These are phyloP conservation scores for Drosophila nr. perissopoda DNA, from an alignment of 2,888 invertebrate genomes.

Conservation along the genomic window DNA sequence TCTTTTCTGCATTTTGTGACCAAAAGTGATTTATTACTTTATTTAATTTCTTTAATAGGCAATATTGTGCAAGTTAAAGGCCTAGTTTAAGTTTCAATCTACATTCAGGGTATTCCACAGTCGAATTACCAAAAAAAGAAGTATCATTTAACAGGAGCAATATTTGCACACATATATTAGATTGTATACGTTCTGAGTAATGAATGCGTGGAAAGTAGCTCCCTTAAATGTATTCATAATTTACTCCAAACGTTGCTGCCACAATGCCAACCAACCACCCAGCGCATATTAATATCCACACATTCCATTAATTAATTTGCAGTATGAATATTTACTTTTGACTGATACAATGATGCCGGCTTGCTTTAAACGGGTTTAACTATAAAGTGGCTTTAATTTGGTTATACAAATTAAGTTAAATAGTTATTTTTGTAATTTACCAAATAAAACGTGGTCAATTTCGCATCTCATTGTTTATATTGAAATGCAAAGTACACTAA, in stretches of 20 bases:
- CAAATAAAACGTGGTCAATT: background rate
- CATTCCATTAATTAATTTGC: slow-evolving; percentile 12
- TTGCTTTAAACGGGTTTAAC: background rate
- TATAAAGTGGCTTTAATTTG: background rate
- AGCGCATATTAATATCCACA: slow-evolving; percentile 1
- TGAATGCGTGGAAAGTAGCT: slow-evolving; percentile 34
- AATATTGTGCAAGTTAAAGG: background rate
- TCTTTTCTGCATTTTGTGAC: background rate
- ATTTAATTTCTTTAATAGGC: background rate
- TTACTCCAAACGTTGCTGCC: slow-evolving; percentile 14
- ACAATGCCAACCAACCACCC: slow-evolving; percentile 1
- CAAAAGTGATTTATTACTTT: background rate
- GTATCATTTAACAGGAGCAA: background rate
- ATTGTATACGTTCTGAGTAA: slow-evolving; percentile 19
- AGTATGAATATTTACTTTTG: slow-evolving; percentile 1
- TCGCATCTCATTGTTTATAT: background rate
- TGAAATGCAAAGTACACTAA: background rate
- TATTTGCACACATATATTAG: slow-evolving; percentile 29
- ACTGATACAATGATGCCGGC: background rate
- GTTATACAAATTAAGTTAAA: background rate
- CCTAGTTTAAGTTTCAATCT: background rate
- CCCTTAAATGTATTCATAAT: slow-evolving; percentile 43
- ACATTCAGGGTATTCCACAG: slow-evolving; percentile 1
- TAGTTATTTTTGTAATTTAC: background rate
- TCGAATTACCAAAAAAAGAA: background rate